Conservation (phyloP, 2,113 vertebrate species). For the Malurus melanocephalus region DNA sequence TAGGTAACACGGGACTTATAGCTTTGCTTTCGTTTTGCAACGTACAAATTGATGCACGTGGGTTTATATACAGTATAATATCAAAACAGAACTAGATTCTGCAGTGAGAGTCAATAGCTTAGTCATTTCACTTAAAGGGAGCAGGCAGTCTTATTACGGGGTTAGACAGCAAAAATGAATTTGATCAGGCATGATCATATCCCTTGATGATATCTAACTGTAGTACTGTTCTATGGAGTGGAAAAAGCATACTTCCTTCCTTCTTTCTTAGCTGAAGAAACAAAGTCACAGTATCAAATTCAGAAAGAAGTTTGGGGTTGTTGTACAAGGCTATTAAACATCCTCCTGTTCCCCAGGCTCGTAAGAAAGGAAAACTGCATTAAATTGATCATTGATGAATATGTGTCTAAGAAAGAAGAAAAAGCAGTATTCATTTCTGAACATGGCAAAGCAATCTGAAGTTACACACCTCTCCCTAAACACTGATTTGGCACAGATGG, state of each 20-base stretch:
- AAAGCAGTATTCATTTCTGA: conserved; percentile 75
- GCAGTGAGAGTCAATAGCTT: conserved; percentile 82
- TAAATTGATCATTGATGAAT: conserved; percentile 67
- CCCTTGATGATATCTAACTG: conserved; percentile 35
- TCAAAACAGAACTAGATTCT: conserved; percentile 62
- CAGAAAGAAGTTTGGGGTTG: conserved; percentile 61
- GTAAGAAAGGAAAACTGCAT: conserved; percentile 54
- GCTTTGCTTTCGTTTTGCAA: conserved; percentile 58
- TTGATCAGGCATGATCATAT: conserved; percentile 42
- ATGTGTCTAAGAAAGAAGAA: conserved; percentile 80
- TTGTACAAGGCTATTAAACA: conserved; percentile 40
- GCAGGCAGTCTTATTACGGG: conserved; percentile 73
- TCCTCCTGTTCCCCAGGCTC: conserved; percentile 36
- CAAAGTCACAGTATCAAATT: conserved; percentile 29
- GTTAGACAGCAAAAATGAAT: conserved; percentile 78
- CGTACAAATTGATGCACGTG: conserved; percentile 55
- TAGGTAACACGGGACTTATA: conserved; percentile 66
- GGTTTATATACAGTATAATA: conserved; percentile 28
- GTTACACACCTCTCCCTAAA: conserved; percentile 66
- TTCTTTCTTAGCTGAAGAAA: conserved; percentile 58
- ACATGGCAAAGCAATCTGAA: conserved; percentile 74
- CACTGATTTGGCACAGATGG: conserved; percentile 65
- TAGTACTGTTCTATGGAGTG: conserved; percentile 52
- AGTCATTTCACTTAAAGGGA: conserved; percentile 78
- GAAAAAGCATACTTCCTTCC: conserved; percentile 50